Base-by-base conservation (phyloP, 2,113 vertebrate species). In the Bos javanicus region DNA sequence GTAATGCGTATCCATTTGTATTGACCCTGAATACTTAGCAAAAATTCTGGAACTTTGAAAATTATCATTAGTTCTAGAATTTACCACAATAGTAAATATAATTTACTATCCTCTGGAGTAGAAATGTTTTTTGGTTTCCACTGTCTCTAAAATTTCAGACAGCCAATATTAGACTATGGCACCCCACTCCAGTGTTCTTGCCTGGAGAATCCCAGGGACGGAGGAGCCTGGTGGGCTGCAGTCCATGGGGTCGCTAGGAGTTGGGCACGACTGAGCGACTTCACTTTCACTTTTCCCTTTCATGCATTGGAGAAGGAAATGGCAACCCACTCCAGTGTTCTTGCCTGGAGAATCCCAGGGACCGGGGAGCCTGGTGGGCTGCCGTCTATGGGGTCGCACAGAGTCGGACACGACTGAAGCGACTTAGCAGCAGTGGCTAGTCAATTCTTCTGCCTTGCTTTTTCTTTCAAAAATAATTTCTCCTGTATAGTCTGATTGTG, bases 381-480 rank as follows among this genome's bases (percentile, higher is more conserved):
- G 60, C 60, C 28, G 0, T 33, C 60, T 33, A 33, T 33, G 28
- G 28, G 60, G 30, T 62, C 6, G 6, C 14, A 62, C 0, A 16
- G 28, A 62, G 28, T 62, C 0, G 1, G 60, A 62, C 60, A 62
- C 1, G 30, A 33, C 60, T 62, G 60, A 62, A 16, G 30, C 1
- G 30, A 62, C 60, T 33, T 8, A 59, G 57, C 56, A 60, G 84
- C 93, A 97, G n/a, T 13, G 56, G 71, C 78, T 96, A 94, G 98
- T 14, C 10, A 96, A 86, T 71, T 88, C 43, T 96, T 84, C 5
- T 10, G 57, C 36, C 26, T 95, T 91, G 13, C 6, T 13, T 62
- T 14, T 57, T 96, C 15, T 84, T 97, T 81, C 30, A 48, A 97
- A 95, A 19, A 67, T 28, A 14, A 43, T 71, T 90, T 76, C 36